phyloP scores from a whole-genome alignment of 64 coral and sea anemone genomes.

The Orbicella faveolata region DNA sequence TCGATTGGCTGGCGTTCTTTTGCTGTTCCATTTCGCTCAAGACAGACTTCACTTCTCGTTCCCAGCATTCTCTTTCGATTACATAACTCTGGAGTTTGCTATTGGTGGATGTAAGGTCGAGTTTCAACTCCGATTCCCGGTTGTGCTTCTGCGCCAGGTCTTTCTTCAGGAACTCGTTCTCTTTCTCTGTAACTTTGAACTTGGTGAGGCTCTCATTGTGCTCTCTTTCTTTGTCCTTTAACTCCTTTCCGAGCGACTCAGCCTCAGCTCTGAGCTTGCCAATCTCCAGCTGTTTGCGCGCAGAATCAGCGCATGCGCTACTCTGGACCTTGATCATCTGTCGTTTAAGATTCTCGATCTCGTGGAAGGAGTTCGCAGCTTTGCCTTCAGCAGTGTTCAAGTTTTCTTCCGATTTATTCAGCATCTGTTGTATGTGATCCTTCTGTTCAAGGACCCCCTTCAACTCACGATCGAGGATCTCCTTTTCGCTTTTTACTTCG shows the following conservation, averaged over 20 bases:
- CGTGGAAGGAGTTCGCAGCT: slow-evolving; percentile 69
- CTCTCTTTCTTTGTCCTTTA: slow-evolving; percentile 51
- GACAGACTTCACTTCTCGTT: slow-evolving; percentile 82
- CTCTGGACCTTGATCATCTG: slow-evolving; percentile 81
- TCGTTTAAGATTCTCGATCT: slow-evolving; percentile 73
- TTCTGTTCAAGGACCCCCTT: slow-evolving; percentile 42
- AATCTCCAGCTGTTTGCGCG: slow-evolving; percentile 54
- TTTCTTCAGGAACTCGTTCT: slow-evolving; percentile 82
- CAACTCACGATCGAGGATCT: slow-evolving; percentile 32
- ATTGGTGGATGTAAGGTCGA: slow-evolving; percentile 79
- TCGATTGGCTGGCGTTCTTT: slow-evolving; percentile 72
- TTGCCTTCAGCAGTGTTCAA: slow-evolving; percentile 51
- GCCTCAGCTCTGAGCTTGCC: slow-evolving; percentile 72
- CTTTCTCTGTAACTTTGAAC: slow-evolving; percentile 72
- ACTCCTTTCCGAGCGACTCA: slow-evolving; percentile 64
- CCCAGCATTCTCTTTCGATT: slow-evolving; percentile 85
- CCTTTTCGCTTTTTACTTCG: slow-evolving; percentile 27
- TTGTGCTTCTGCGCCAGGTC: slow-evolving; percentile 68
- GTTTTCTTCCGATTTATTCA: slow-evolving; percentile 22
- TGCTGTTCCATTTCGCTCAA: slow-evolving; percentile 85
- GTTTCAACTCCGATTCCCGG: slow-evolving; percentile 77
- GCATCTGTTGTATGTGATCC: slow-evolving; percentile 9
- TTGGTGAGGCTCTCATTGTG: slow-evolving; percentile 53
- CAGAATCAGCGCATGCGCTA: slow-evolving; percentile 71
- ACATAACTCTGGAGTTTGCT: slow-evolving; percentile 95